Conservation (phyloP, 2,113 vertebrate genomes). For the Protobothrops mucrosquamatus region DNA sequence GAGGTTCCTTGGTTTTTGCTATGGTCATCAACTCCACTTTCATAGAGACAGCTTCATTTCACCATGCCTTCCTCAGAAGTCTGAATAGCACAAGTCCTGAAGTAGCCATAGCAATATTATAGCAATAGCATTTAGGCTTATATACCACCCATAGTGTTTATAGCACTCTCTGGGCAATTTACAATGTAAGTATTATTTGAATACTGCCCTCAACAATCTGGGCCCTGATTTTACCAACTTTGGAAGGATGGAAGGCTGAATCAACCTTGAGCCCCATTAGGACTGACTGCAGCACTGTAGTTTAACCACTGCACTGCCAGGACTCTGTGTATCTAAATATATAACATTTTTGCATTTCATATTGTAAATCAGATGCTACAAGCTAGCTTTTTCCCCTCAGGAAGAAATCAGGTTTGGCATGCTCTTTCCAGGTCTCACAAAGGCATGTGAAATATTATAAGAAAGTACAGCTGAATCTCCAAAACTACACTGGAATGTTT, state of each 20-base stretch:
- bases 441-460: slow-evolving; percentile 19
- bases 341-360: background rate
- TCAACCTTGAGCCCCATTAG: background rate
- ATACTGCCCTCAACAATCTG: background rate
- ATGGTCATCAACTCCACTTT: background rate
- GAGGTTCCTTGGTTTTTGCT: background rate
- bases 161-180: background rate
- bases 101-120: background rate
- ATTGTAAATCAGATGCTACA: background rate
- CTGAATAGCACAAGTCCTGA: background rate
- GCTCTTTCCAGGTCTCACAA: slow-evolving; percentile 1
- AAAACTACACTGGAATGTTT: slow-evolving; percentile 34
- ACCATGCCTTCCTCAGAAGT: background rate
- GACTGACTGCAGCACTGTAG: background rate
- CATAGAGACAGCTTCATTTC: background rate
- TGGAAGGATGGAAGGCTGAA: background rate
- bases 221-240: background rate
- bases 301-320: background rate
- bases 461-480: slow-evolving; percentile 1
- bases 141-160: background rate
- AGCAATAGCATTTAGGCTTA: background rate
- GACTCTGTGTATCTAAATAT: background rate
- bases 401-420: background rate
- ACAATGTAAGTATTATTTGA: background rate
- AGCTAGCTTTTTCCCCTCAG: background rate